phyloP scores from a whole-genome alignment of 2,888 invertebrate species.

The Brachycybe producta region DNA sequence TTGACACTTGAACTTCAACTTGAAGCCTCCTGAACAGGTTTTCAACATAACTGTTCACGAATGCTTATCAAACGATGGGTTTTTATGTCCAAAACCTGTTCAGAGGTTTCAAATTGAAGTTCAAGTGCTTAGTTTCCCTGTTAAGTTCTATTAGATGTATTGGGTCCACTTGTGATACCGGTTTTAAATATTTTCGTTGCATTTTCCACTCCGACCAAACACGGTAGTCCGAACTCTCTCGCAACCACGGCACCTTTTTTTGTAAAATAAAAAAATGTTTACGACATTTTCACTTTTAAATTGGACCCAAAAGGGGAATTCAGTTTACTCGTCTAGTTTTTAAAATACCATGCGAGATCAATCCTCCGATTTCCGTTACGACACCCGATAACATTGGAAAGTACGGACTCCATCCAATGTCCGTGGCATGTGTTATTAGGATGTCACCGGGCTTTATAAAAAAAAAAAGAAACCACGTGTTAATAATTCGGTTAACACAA shows the following conservation, averaged over 20 bases:
- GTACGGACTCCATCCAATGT: slow-evolving; percentile 75
- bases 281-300: not conserved
- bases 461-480: too few relatives aligned
- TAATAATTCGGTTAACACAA: not conserved
- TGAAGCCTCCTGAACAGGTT: too few relatives aligned
- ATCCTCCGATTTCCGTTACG: slow-evolving; percentile 67
- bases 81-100: too few relatives aligned
- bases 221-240: slow-evolving; percentile 68
- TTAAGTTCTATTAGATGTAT: too few relatives aligned
- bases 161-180: too few relatives aligned
- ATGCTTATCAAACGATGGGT: not conserved
- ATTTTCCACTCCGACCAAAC: slow-evolving; percentile 56
- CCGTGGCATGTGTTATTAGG: slow-evolving; percentile 60
- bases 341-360: slow-evolving; percentile 59
- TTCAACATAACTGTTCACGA: not conserved
- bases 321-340: not conserved
- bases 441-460: slow-evolving; percentile 48
- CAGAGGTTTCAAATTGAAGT: too few relatives aligned
- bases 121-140: too few relatives aligned
- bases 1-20: too few relatives aligned
- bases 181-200: slow-evolving; percentile 52
- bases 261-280: not conserved
- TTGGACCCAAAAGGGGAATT: not conserved
- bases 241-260: slow-evolving; percentile 64
- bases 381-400: slow-evolving; percentile 64